phyloP scores from a whole-genome alignment of 2,797 vertebrate species.

The Arctocebus calabarensis region DNA sequence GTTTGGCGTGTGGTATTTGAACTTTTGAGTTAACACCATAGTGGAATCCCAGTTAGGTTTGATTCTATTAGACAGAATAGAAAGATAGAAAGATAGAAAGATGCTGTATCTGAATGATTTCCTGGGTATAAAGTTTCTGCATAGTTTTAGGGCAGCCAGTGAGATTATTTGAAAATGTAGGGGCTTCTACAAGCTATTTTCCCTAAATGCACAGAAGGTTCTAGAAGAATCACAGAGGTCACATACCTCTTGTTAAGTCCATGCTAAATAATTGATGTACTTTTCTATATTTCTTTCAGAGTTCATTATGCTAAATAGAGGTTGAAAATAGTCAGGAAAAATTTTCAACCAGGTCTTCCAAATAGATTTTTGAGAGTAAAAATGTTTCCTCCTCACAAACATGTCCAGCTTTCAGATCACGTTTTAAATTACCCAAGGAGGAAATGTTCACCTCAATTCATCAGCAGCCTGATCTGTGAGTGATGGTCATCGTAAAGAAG shows the following conservation, averaged over 20 bases:
- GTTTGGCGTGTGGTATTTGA: conserved; percentile 16
- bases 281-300: neutral
- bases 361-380: conserved; percentile 35
- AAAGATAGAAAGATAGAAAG: too few species aligned
- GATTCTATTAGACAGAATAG: conserved; percentile 31
- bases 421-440: neutral
- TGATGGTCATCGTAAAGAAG: conserved; percentile 27
- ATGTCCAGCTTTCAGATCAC: neutral
- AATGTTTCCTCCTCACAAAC: conserved; percentile 3
- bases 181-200: conserved; percentile 14
- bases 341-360: conserved; percentile 39
- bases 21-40: neutral
- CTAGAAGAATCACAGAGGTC: conserved; percentile 35
- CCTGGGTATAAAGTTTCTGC: neutral
- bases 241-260: conserved; percentile 56
- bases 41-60: conserved; percentile 30
- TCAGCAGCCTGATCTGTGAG: neutral
- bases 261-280: neutral
- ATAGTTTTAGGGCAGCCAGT: conserved; percentile 13
- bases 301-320: conserved; percentile 20
- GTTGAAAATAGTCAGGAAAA: conserved; percentile 19
- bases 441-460: neutral
- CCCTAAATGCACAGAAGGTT: conserved; percentile 31
- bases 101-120: conserved; percentile 21
- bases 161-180: conserved; percentile 45